Evolutionary conservation across 2,888 invertebrate genomes (phyloP).

Genomic region (Microctonus hyperodae): DNA sequence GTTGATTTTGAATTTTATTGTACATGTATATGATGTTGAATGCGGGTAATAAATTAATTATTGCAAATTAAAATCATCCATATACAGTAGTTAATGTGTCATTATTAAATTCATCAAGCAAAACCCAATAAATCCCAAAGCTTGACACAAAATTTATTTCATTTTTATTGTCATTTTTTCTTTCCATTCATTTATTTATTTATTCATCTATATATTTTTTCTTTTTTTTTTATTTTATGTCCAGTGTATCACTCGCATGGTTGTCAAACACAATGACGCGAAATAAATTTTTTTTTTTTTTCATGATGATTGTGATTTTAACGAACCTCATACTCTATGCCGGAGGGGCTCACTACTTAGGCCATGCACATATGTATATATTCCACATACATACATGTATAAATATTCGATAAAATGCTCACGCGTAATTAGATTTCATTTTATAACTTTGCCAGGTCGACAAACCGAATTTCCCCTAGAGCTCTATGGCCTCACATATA

Average conservation of each 20-base stretch:
- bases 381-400: conserved; percentile 4
- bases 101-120: neutral
- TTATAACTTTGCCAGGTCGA: conserved; percentile 51
- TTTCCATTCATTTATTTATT: neutral
- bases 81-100: neutral
- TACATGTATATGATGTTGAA: neutral
- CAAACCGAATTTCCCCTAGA: conserved; percentile 43
- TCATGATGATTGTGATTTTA: conserved; percentile 40
- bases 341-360: conserved; percentile 15
- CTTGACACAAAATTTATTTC: neutral
- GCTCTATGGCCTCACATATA: conserved; percentile 42
- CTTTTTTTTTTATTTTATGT: neutral
- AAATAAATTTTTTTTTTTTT: conserved; percentile 45
- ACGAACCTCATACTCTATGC: conserved; percentile 30
- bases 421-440: conserved; percentile 59
- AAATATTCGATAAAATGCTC: conserved; percentile 38
- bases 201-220: neutral
- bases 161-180: neutral
- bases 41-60: conserved; percentile 1
- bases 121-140: neutral
- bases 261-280: conserved; percentile 34
- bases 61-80: neutral
- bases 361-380: neutral
- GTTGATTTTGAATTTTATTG: neutral
- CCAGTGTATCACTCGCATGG: conserved; percentile 1